Evolutionary conservation across 1,140 invertebrate genomes (phyloP), one percentile per base, ranked within the genome.

Genomic region (Tigriopus japonicus): DNA sequence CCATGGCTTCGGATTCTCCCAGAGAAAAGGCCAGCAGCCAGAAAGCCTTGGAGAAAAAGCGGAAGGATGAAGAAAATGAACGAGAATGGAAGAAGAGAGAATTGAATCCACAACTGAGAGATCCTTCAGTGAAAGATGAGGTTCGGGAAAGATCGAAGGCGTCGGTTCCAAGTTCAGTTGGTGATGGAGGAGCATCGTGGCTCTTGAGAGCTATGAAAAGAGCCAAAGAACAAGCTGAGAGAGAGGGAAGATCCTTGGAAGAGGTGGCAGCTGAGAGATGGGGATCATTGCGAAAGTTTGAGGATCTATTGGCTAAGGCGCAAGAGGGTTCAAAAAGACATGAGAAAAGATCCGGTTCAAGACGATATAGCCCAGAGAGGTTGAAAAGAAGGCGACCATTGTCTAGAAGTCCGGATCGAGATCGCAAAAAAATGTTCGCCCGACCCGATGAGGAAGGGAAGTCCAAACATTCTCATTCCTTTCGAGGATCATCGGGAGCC

Each of bases 211-310:
- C 45, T 10, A 15, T 49, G 45, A 15, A 21, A 15, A 3, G 45
- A 21, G 45, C 45, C 21, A 21, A 49, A 10, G 45, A 49, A 21
- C n/a, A 49, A 12, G 21, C 28, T 35, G 28, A 35, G 28, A 35
- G 28, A 35, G 28, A 35, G 9, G 62, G 73, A 78, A 60, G 75
- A 80, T 69, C 68, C 60, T 61, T 82, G 13, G 78, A 81, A 67
- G 77, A 81, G 64, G 70, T 82, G 51, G 81, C 77, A 52, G 73
- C 75, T 28, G 76, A 80, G 67, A 72, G 77, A 69, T 82, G 77
- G 77, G 80, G 80, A 54, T 80, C 81, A 6, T 58, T 66, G 40
- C 64, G 62, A 21, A 65, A 63, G 56, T 66, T 63, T 53, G 45
- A 67, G 53, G 62, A 66, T 42, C 55, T 66, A 15, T 56, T 66